Base-by-base conservation (phyloP, 2,797 vertebrate species). In the Remorina albescens region DNA sequence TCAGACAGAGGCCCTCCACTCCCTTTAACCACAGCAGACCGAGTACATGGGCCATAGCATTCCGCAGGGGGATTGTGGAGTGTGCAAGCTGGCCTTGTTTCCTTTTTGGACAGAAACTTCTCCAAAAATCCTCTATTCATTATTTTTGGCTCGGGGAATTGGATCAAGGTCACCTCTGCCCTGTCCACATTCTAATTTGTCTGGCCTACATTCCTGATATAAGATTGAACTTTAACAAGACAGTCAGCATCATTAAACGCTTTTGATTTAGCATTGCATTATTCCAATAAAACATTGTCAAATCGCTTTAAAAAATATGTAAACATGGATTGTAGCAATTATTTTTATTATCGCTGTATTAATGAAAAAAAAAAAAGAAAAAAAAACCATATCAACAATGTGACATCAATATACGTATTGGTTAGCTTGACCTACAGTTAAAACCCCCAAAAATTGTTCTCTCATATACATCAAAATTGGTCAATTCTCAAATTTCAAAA, bases 51-150 rank as follows among this genome's bases (percentile, higher is more conserved):
- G 78, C 84, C 82, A 73, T 49, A 46, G 84, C 81, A 70, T 91
- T 91, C 88, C 87, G 77, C 63, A 51, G 41, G 74, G 80, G 3
- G 49, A 83, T 90, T 91, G 91, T 89, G 89, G 86, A 81, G 86
- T 72, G 41, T 90, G 89, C 89, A 91, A 85, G 82, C 89, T 91
- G 85, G 91, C 82, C 53, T 81, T 67, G 62, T 92, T 92, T 91
- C 74, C 84, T 93, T 94, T n/a, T 78, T 92, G 68, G 71, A 79
- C 65, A 81, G 60, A 90, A 86, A 86, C 69, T 11, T 67, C 57
- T 80, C 71, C 71, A 75, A 76, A 83, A 86, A 83, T 71, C 81
- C 58, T 73, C 70, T 62, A 82, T 84, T 83, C 83, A 83, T 89
- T 89, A 80, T 86, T 87, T 80, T 89, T 76, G 80, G 84, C 79